Evolutionary conservation across 2,888 invertebrate species (phyloP).

Genomic region (Ormyrus pomaceus): DNA sequence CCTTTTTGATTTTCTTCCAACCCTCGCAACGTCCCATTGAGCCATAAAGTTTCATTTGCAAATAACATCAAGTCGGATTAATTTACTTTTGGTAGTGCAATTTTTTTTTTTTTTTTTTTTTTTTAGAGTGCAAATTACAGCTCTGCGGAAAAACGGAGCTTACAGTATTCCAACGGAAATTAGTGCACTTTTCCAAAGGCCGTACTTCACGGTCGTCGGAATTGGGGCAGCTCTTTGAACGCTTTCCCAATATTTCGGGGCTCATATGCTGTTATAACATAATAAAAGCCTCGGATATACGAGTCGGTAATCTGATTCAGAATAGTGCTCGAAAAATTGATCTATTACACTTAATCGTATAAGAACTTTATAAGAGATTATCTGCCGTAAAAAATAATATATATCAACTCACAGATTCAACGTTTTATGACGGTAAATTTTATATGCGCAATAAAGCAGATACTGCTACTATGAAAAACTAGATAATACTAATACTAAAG

Average conservation of each 20-base stretch:
- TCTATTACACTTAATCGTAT: not conserved
- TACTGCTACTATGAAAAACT: not conserved
- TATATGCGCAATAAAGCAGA: not conserved
- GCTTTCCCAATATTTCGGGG: not conserved
- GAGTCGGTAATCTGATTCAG: not conserved
- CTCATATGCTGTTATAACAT: not conserved
- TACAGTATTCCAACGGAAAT: too few relatives aligned
- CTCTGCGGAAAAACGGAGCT: too few relatives aligned
- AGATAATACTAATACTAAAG: not conserved
- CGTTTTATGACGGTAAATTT: slow-evolving; percentile 10
- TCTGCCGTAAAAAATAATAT: slow-evolving; percentile 20
- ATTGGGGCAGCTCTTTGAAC: not conserved
- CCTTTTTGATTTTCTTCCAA: too few relatives aligned
- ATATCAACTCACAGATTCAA: slow-evolving; percentile 15
- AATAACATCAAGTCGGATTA: too few relatives aligned
- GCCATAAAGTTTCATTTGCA: too few relatives aligned
- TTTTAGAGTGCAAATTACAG: too few relatives aligned
- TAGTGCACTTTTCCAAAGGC: not conserved
- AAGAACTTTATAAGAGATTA: slow-evolving; percentile 8
- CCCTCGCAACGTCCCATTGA: too few relatives aligned
- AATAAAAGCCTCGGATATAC: too few relatives aligned
- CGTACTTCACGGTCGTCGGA: not conserved
- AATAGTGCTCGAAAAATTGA: slow-evolving; percentile 18
- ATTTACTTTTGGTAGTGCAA: too few relatives aligned
- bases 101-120: too few relatives aligned